Conservation (phyloP, 2,113 vertebrate species). For the Nycticebus coucang region DNA sequence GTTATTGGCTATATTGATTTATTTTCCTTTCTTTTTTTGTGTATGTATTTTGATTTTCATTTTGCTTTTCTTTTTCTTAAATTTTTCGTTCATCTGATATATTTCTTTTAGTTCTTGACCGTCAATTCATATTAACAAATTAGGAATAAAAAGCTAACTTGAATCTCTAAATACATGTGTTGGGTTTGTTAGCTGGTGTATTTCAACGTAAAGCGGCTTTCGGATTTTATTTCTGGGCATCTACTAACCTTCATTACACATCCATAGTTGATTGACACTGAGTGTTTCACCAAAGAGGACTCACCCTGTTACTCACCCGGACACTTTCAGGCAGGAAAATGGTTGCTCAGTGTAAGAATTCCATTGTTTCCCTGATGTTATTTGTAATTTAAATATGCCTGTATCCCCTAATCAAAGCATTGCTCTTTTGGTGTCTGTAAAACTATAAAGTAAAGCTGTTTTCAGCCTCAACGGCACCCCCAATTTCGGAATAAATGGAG, state of each 20-base stretch:
- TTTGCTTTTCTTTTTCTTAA: neutral
- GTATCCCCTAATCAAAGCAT: neutral
- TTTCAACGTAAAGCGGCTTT: neutral
- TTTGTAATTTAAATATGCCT: neutral
- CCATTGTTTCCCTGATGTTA: neutral
- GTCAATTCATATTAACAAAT: neutral
- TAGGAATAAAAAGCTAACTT: neutral
- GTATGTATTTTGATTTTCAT: neutral
- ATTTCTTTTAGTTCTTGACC: neutral
- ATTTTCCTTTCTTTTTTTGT: neutral
- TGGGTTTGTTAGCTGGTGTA: neutral
- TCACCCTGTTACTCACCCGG: too few relatives aligned
- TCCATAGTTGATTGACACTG: neutral
- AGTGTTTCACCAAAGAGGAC: neutral
- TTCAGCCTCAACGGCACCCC: neutral
- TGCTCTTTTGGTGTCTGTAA: neutral
- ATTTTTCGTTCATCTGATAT: neutral
- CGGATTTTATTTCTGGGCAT: neutral
- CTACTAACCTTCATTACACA: neutral
- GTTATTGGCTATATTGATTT: neutral
- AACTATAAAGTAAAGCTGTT: neutral
- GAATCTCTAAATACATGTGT: neutral
- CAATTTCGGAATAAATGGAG: neutral
- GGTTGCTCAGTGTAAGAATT: neutral
- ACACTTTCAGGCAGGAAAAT: neutral